A percentile compares a stretch with the other conserved stretches of the same genome.
Conservation (phyloP, 1,140 invertebrate species). For the Diorhabda elongata region DNA sequence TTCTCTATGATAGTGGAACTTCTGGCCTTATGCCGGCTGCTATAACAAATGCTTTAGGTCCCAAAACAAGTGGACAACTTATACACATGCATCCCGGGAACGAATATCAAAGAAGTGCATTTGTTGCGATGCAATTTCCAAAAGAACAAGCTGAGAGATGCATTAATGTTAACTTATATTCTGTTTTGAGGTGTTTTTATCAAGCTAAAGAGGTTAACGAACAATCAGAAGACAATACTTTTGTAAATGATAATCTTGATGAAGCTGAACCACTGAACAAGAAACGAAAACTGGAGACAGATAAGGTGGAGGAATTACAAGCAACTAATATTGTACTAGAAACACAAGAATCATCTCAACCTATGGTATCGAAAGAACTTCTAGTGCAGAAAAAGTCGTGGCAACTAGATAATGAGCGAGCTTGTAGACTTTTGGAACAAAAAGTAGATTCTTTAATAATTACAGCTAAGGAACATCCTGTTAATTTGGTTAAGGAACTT, state of each 20-base stretch:
- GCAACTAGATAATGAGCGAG: conserved; percentile 61
- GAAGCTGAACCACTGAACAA: not conserved
- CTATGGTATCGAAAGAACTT: conserved; percentile 10
- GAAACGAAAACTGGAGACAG: not conserved
- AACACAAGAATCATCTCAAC: conserved; percentile 32
- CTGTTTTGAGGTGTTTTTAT: conserved; percentile 62
- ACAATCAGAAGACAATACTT: not conserved
- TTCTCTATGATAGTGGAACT: conserved; percentile 84
- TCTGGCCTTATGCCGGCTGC: conserved; percentile 78
- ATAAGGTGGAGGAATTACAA: conserved; percentile 25
- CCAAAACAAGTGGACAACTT: conserved; percentile 57
- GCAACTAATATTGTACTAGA: conserved; percentile 19
- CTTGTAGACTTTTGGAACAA: conserved; percentile 53
- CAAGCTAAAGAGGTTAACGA: conserved; percentile 48
- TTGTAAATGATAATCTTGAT: not conserved
- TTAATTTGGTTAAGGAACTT: conserved; percentile 70
- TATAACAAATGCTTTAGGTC: conserved; percentile 69
- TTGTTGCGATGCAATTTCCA: conserved; percentile 74
- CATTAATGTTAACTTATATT: conserved; percentile 68
- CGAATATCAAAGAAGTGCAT: conserved; percentile 68
- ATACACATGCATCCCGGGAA: conserved; percentile 78
- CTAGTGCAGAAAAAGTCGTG: conserved; percentile 55
- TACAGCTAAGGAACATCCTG: conserved; percentile 78
- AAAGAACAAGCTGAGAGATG: conserved; percentile 62
- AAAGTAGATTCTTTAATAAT: conserved; percentile 78